Evolutionary conservation across 2,888 invertebrate species (phyloP), one percentile per base, ranked within the genome.

Genomic region (Bombylius discolor): DNA sequence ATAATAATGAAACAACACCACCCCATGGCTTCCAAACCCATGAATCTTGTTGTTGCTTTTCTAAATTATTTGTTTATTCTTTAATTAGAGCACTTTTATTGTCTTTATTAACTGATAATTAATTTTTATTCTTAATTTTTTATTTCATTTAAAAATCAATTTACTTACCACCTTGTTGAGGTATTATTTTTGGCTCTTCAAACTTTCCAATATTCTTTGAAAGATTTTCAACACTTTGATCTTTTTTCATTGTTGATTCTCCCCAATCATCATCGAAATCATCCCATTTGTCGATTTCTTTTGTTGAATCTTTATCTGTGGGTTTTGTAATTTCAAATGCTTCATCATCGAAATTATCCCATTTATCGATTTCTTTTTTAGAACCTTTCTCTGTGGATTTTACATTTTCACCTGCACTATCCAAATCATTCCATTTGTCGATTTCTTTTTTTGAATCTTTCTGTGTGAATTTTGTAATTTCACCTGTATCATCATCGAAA

Each of bases 21-120:
- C 83, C 84, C 83, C 90, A 90, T 69, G 78, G 81, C 0, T 85
- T 82, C 88, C 89, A 89, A 45, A 78, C 68, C 71, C 80, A 78
- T 36, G 68, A 62, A 42, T 36, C 8, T 36, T 36, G 34, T 36
- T 36, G 34, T 36, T 36, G 34, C 58, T 47, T 58, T 61, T 7
- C 53, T 32, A 36, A 61, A 62, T 46, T 2, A 3, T n/a, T 4
- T 49, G 44, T 1, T 36, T 5, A 8, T 8, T 36, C 4, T 36
- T 36, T 8, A 36, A 7, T 8, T 7, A 3, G 7, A 36, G 1
- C 8, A 36, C 34, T 36, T 8, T 42, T 42, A 11, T 42, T 42
- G 39, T 8, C 39, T 42, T 42, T 11, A 42, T 42, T 39, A 9
- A 4, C 39, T 42, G 8, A 11, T 42, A 6, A 4, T 42, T 42